These are phyloP conservation scores for Xiphias gladius DNA, from an alignment of 2,113 vertebrate genomes.

Conservation along the genomic window DNA sequence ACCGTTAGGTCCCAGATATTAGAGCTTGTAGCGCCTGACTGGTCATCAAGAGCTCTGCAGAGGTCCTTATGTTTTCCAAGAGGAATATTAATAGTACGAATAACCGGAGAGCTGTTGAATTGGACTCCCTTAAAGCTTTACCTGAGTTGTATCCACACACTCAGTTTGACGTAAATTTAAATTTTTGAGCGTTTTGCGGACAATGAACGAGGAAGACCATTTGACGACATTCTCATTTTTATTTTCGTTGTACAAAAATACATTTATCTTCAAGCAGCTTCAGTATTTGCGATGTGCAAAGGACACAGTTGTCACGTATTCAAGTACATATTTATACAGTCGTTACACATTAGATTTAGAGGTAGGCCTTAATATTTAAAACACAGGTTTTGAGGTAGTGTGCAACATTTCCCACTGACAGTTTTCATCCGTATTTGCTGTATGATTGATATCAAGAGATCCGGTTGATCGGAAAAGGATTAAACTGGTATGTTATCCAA, in stretches of 20 bases:
- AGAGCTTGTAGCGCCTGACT: too few species aligned
- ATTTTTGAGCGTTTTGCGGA: neutral
- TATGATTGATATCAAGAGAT: slow-evolving; percentile 1
- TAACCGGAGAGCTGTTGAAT: too few species aligned
- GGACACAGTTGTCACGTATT: slow-evolving; percentile 65
- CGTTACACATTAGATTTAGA: slow-evolving; percentile 66
- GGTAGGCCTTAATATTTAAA: slow-evolving; percentile 71
- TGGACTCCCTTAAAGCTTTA: too few species aligned
- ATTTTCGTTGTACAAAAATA: slow-evolving; percentile 82
- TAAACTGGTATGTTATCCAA: neutral
- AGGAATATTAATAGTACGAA: too few species aligned
- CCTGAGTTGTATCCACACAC: too few species aligned
- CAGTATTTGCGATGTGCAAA: slow-evolving; percentile 77
- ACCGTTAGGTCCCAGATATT: too few species aligned
- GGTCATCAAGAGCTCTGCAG: too few species aligned
- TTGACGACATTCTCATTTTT: neutral
- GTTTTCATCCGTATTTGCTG: slow-evolving; percentile 3
- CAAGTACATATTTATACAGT: slow-evolving; percentile 67
- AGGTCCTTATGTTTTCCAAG: too few species aligned
- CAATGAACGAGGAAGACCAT: neutral
- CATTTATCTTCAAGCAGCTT: slow-evolving; percentile 73
- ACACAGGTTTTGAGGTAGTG: slow-evolving; percentile 71
- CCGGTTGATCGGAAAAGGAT: neutral
- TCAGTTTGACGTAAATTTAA: too few species aligned
- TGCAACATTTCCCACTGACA: slow-evolving; percentile 48